phyloP scores from a whole-genome alignment of 53 echinoderm and acorn worm genomes.

The Temnopleurus reevesii region DNA sequence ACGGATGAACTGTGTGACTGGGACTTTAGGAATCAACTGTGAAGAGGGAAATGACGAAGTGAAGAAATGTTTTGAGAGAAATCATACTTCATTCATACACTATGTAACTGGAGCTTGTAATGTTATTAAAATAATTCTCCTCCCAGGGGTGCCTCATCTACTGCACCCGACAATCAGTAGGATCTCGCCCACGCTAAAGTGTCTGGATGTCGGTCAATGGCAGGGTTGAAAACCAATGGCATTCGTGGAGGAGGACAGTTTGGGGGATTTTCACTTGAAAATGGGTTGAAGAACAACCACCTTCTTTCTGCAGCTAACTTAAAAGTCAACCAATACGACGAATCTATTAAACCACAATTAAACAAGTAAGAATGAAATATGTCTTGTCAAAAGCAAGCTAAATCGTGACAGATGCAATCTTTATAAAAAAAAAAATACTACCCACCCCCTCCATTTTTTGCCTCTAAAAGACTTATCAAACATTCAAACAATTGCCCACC shows the following conservation, averaged over 20 bases:
- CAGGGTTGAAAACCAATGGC: not conserved
- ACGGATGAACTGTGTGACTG: no score
- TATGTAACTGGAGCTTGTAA: constrained; percentile 37
- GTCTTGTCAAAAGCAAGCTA: not conserved
- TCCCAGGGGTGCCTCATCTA: not conserved
- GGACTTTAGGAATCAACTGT: not conserved
- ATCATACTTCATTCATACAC: constrained; percentile 1
- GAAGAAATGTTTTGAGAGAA: not conserved
- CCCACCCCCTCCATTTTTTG: no score
- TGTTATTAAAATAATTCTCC: constrained; percentile 19
- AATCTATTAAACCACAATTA: not conserved
- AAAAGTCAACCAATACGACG: not conserved
- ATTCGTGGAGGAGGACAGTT: not conserved
- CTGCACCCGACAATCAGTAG: not conserved
- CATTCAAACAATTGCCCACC: not conserved
- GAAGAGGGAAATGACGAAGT: not conserved
- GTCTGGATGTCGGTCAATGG: not conserved
- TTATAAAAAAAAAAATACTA: no score
- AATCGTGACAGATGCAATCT: not conserved
- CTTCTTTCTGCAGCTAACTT: no score
- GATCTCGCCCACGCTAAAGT: not conserved
- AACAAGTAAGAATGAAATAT: not conserved
- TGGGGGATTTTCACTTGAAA: not conserved
- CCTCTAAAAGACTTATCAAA: no score
- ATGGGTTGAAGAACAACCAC: not conserved